Evolutionary conservation across 2,888 invertebrate species (phyloP), one percentile per base, ranked within the genome.

Genomic region (Hirtodrosophila trivittata): DNA sequence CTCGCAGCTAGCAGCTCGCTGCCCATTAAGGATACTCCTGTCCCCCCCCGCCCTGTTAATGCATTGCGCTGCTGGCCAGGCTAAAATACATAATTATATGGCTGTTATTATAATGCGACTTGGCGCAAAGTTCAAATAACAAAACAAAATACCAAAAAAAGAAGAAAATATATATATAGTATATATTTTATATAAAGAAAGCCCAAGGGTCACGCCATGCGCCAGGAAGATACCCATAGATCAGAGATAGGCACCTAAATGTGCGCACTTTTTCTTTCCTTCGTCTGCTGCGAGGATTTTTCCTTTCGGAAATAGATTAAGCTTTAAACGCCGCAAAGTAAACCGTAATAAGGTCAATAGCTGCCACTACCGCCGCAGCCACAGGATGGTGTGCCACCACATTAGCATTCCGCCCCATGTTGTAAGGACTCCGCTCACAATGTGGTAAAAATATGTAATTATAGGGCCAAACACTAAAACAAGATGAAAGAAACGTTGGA

Each of bases 61-160:
- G 77, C 76, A 73, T 60, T 63, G 30, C 35, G 66, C 64, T 73
- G 55, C 46, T 62, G 82, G 64, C 60, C 52, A 67, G 25, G 55
- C 57, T 57, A 55, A 85, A 82, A 80, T 86, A 74, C 86, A 86
- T 80, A 83, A 83, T 86, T 86, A 80, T 80, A 69, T 80, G 74
- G 50, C 62, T 67, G 65, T 76, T 83, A 74, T 73, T 63, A 74
- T 86, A 86, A 86, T 81, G 80, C 47, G 77, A 81, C 86, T 83
- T 86, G 64, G 67, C 52, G 45, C 50, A 73, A 86, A 78, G 67
- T 83, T 86, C 41, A 62, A 52, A 60, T 21, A 68, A 55, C 58
- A 56, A 58, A 54, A 52, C 26, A 50, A 51, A 56, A 51, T 54
- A 43, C 33, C 39, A 38, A 38, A 66, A 47, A 21, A 21, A 21